These are phyloP conservation scores for Balaeniceps rex DNA, from an alignment of 2,113 vertebrate genomes.

Conservation along the genomic window DNA sequence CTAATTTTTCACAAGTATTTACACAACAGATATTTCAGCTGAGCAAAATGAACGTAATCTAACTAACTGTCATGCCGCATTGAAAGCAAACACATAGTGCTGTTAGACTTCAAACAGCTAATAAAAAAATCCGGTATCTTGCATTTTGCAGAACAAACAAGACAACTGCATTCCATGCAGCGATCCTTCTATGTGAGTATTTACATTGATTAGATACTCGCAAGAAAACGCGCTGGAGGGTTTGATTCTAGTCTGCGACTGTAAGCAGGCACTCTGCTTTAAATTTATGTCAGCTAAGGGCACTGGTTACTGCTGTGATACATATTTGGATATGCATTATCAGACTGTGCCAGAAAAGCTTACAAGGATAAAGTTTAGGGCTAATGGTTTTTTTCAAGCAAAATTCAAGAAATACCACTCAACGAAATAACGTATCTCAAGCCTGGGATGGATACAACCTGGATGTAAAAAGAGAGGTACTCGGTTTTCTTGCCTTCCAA, in stretches of 20 bases:
- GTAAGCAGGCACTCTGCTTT: neutral
- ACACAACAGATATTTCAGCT: neutral
- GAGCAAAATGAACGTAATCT: neutral
- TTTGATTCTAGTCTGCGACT: neutral
- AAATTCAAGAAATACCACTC: neutral
- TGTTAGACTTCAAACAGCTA: neutral
- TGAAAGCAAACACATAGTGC: neutral
- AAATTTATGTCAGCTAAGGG: neutral
- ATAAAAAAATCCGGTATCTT: neutral
- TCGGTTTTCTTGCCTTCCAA: neutral
- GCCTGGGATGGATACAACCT: neutral
- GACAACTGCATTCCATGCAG: neutral
- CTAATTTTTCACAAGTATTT: neutral
- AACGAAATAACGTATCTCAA: neutral
- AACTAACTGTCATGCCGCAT: neutral
- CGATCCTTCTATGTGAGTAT: neutral
- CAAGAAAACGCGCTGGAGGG: neutral
- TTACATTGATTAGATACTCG: neutral
- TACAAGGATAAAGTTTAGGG: neutral
- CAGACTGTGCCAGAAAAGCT: neutral
- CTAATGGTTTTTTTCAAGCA: neutral
- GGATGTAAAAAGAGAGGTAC: neutral
- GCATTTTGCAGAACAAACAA: neutral
- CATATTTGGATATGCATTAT: neutral
- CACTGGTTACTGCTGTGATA: neutral